Percentiles rank a stretch among this genome's conserved stretches.
Conservation (phyloP, 2,888 invertebrate genomes). For the Macaria liturata region DNA sequence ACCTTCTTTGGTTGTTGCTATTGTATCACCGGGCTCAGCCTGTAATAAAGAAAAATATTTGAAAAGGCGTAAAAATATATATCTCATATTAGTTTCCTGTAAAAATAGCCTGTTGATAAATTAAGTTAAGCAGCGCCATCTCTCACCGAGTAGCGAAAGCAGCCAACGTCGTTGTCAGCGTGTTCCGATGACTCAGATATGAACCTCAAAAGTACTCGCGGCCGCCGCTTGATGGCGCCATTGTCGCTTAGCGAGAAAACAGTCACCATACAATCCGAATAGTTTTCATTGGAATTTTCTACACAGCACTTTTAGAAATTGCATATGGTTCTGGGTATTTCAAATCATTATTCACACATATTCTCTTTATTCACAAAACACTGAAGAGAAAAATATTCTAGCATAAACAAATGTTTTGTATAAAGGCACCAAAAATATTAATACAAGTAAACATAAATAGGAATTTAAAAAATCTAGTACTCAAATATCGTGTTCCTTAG, state of each 20-base stretch:
- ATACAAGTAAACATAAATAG: not conserved
- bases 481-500: constrained; percentile 52
- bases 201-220: constrained; percentile 75
- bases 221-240: constrained; percentile 84
- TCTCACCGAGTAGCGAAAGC: constrained; percentile 76
- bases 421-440: constrained; percentile 5
- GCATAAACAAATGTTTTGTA: constrained; percentile 3
- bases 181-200: constrained; percentile 58
- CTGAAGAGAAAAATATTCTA: not conserved
- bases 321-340: not conserved
- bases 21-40: constrained; percentile 89
- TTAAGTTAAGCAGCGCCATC: constrained; percentile 59
- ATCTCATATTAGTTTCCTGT: too few species aligned
- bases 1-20: constrained; percentile 96
- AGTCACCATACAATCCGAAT: constrained; percentile 82
- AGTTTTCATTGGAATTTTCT: constrained; percentile 27
- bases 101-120: not conserved
- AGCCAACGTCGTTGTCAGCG: constrained; percentile 44
- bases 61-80: too few species aligned
- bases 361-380: constrained; percentile 10
- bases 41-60: constrained; percentile 60
- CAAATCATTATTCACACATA: not conserved
- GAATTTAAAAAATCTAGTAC: not conserved
- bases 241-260: constrained; percentile 85
- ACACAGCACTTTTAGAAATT: constrained; percentile 16